Base-by-base conservation (phyloP, 2,888 invertebrate genomes). In the Synergus umbraculus region DNA sequence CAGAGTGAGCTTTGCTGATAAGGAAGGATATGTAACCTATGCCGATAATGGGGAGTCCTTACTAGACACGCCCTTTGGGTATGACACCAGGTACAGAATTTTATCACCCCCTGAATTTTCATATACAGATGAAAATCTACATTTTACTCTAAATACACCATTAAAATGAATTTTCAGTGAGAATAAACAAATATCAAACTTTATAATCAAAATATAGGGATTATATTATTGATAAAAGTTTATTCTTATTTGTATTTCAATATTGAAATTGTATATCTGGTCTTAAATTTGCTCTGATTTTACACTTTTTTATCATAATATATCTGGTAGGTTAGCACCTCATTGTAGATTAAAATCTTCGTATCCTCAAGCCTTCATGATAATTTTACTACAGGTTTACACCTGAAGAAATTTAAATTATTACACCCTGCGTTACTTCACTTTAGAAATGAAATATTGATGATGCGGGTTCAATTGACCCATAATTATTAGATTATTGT, bases 61-160 rank as follows among this genome's bases (percentile, higher is more conserved):
- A 7, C 78, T 91, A 46, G 91, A 91, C 76, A 88, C 89, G 3
- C 88, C 91, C 0, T 87, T 89, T 44, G 90, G 88, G 12, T 91
- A 87, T 83, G 91, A 91, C 76, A 88, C 89, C 0, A 88, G 89
- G 10, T 73, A 58, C 8, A 18, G 8, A 58, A 58, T 58, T 44
- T 44, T 44, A 44, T 44, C 44, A 44, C 44, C 44, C 10, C 44
- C 44, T 10, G 10, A 9, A 44, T 10, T 44, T 10, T 44, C 44
- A 44, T 9, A 44, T 10, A 44, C 44, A 44, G 44, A 44, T 10
- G 10, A 10, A 44, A 44, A 49, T 37, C 37, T 37, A 37, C 5
- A 37, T 37, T 37, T 37, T 37, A 37, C 0, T 5, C 37, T 37
- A 37, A 37, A 37, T 37, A 37, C 5, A 37, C 5, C 5, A 37